Evolutionary conservation across 2,113 vertebrate genomes (phyloP), one percentile per base, ranked within the genome.

Genomic region (Illadopsis cleaveri): DNA sequence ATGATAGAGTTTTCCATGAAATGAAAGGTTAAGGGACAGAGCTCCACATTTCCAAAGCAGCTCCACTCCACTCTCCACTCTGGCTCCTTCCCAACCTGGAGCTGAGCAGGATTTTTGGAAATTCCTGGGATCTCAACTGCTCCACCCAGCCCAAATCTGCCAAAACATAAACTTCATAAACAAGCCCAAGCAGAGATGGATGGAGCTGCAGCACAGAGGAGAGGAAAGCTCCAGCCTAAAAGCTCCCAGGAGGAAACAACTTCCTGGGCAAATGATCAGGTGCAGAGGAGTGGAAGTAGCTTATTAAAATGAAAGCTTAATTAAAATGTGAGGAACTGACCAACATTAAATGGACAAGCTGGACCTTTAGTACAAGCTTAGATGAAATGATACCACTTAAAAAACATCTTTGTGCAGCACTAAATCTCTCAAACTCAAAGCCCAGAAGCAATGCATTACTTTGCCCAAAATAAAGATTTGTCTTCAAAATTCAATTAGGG

Each of bases 101-200:
- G 76, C 82, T 90, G 68, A 89, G 79, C 38, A 90, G 71, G 85
- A 88, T 89, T 96, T 93, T 61, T 87, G 89, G 73, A 62, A 96
- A 45, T 31, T 95, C 53, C 89, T 45, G 54, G 61, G 81, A 85
- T 65, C 87, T 58, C 40, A 85, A 15, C 42, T 69, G 69, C 48
- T 83, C 92, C 94, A 94, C 80, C 92, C 85, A 93, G 66, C n/a
- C 64, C 73, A 24, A 45, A 6, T 33, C 45, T 93, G 76, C 77
- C 92, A 89, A 12, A 45, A 45, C 44, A 44, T 44, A 45, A 44
- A 44, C 44, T 9, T 82, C 82, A 62, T 25, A 73, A 96, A 73
- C 82, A 94, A 58, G 42, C 37, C 79, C n/a, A 62, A 51, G 68
- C 66, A 70, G 76, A 58, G 81, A 54, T n/a, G 64, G 56, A 75